Base-by-base conservation (phyloP, 1,140 invertebrate species). In the Atta colombica region DNA sequence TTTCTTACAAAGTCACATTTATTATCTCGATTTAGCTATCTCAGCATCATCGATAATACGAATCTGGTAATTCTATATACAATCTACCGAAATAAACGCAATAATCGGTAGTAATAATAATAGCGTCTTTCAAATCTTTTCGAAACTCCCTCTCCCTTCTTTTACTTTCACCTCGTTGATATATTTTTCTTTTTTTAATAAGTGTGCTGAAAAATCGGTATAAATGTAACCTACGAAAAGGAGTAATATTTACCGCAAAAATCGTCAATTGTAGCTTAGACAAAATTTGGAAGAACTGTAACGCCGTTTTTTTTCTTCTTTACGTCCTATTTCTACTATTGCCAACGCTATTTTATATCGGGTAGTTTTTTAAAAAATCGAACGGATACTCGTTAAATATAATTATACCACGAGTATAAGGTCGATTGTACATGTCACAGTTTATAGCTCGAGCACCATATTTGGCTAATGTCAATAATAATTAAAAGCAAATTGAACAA, bases 1-100 rank as follows among this genome's bases (percentile, higher is more conserved):
- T 93, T 94, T 94, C 89, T 93, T 93, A 94, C 88, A 93, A 93
- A 93, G 89, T 93, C 89, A 93, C 91, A 93, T 93, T 93, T 93
- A 93, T 92, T 93, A 92, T 89, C 88, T 90, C 87, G 78, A 86
- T 77, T 92, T 82, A 90, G 85, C 88, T 93, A 92, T 91, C 71
- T 91, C 87, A 91, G 87, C 86, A 58, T 92, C 88, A 90, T 92
- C 87, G 86, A 91, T 91, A 91, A 92, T 92, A 93, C 87, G 89
- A 93, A 93, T 86, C 71, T 91, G 88, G 68, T 92, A 84, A 87
- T 93, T 89, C 90, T 93, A 92, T 93, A 80, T 93, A 92, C 91
- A 93, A 86, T 87, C 88, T 92, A 92, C 85, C 88, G 89, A 90
- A 84, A 91, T 80, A 90, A 90, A 77, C 53, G 61, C 86, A 85